phyloP scores from a whole-genome alignment of 1,140 invertebrate genomes.

The Anoplolepis gracilipes region DNA sequence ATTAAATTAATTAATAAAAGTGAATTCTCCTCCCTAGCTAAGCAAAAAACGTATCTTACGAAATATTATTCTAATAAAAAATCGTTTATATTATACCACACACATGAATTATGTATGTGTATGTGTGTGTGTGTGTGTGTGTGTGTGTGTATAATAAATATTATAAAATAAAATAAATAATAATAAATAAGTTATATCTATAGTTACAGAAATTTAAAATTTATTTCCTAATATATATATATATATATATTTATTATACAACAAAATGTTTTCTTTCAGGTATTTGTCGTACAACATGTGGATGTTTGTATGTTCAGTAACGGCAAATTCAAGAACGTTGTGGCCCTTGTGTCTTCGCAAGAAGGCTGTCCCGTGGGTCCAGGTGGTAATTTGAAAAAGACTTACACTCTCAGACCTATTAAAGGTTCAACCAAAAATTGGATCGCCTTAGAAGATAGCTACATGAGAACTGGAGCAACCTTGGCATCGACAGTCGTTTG shows the following conservation, averaged over 20 bases:
- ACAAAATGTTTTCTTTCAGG: conserved; percentile 84
- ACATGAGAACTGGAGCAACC: conserved; percentile 89
- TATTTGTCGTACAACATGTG: conserved; percentile 97
- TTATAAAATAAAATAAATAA: neutral
- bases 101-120: no score
- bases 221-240: no score
- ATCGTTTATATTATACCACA: neutral
- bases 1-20: neutral
- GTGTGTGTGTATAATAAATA: neutral
- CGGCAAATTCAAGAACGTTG: conserved; percentile 99
- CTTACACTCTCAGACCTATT: conserved; percentile 89
- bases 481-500: conserved; percentile 90
- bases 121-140: no score
- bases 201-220: neutral
- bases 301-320: conserved; percentile 99
- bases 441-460: conserved; percentile 93
- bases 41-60: neutral
- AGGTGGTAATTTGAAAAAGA: conserved; percentile 87
- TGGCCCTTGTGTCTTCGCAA: conserved; percentile 93
- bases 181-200: neutral
- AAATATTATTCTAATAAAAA: neutral
- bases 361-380: conserved; percentile 89
- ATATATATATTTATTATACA: neutral
- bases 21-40: neutral
- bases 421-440: conserved; percentile 93